A percentile compares a stretch with the other conserved stretches of the same genome.
Evolutionary conservation across 1,140 invertebrate genomes (phyloP).

Genomic region (Hirudo medicinalis): DNA sequence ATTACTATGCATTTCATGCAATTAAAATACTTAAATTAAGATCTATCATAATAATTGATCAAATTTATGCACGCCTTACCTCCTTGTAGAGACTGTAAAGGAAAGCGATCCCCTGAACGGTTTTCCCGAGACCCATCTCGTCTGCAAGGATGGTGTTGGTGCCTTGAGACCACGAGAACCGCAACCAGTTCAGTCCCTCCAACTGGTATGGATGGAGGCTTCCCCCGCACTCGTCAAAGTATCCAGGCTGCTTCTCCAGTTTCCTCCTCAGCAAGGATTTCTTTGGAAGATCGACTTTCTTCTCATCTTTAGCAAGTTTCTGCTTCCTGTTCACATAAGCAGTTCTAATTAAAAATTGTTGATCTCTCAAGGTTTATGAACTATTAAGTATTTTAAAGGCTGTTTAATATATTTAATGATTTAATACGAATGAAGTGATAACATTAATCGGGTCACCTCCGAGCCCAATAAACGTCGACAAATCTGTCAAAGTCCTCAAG

Average conservation of each 20-base stretch:
- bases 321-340: slow-evolving; percentile 4
- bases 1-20: no score
- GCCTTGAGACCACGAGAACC: slow-evolving; percentile 84
- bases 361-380: not conserved
- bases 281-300: slow-evolving; percentile 13
- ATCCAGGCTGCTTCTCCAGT: slow-evolving; percentile 81
- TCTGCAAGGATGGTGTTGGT: slow-evolving; percentile 92
- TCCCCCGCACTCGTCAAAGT: slow-evolving; percentile 59
- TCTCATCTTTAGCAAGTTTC: slow-evolving; percentile 11
- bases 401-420: not conserved
- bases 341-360: not conserved
- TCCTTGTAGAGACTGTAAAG: slow-evolving; percentile 91
- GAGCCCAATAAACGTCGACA: slow-evolving; percentile 67
- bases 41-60: no score
- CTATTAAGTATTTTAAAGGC: not conserved
- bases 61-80: slow-evolving; percentile 46
- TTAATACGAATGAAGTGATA: not conserved
- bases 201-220: slow-evolving; percentile 89
- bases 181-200: slow-evolving; percentile 60
- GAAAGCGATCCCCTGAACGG: slow-evolving; percentile 92
- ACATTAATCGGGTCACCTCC: slow-evolving; percentile 29
- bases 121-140: slow-evolving; percentile 99
- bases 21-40: no score
- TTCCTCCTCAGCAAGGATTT: slow-evolving; percentile 44
- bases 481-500: slow-evolving; percentile 28